Evolutionary conservation across 2,888 invertebrate species (phyloP), one percentile per base, ranked within the genome.

Genomic region (Drosophila aldrichi): DNA sequence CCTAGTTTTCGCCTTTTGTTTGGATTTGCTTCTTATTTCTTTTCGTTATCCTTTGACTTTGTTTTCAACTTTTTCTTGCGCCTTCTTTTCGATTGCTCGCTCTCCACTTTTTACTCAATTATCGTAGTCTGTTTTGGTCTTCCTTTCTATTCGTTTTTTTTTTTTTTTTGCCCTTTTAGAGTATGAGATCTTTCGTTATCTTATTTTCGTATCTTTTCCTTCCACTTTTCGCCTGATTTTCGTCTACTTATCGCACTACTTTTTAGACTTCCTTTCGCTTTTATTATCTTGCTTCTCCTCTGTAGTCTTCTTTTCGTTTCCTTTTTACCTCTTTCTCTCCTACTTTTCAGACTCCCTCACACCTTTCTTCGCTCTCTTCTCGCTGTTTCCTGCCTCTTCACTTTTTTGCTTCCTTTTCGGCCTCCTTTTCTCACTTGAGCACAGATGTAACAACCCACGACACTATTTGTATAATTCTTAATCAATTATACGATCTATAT

Each of bases 401-500:
- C 12, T 12, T 16, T 52, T 14, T 20, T n/a, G 20, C 3, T 4
- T 49, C 3, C 8, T 34, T 18, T 18, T 46, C 16, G 29, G 14
- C 29, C 14, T 49, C 18, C 4, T 34, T 34, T 7, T 49, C 32
- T 18, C 25, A n/a, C 29, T 55, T 29, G 76, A 69, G 80, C 75
- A 75, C 48, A 36, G 55, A 40, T 32, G 55, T 57, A 63, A 70
- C 70, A 76, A 79, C 57, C 65, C 32, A 65, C 46, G 40, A 59
- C 70, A 52, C 51, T 68, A 9, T 36, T 22, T 44, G 38, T 60
- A 60, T 61, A 38, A 55, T 29, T 54, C 9, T 38, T 44, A 43
- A 34, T 29, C 29, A 43, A 52, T 59, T 62, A 41, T 41, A 44
- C 51, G 70, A 65, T 70, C 20, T 54, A 22, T 58, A 52, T 52